Evolutionary conservation across 1,140 invertebrate species (phyloP), one percentile per base, ranked within the genome.

Genomic region (Brachionus calyciflorus): DNA sequence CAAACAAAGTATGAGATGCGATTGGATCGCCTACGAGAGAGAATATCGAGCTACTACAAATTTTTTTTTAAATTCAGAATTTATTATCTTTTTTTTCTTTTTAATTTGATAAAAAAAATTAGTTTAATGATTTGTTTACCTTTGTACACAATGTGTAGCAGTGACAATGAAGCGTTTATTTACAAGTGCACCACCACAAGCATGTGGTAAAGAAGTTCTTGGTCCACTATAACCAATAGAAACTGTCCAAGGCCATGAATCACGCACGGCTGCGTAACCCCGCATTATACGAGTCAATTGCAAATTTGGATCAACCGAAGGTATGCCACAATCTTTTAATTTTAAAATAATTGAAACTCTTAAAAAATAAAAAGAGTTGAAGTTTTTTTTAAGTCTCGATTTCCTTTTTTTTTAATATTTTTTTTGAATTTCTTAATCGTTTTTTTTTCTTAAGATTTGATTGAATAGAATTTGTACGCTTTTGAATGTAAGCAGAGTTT

Each of bases 241-340:
- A 4, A 76, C 51, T 40, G 40, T 57, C 73, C 73, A 76, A 28
- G 73, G 73, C 73, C 73, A 76, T n/a, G 51, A 57, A 41, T 55
- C 14, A 12, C 21, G 9, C n/a, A 55, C 30, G 17, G 53, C 49
- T 3, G 28, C 30, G 48, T 57, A 40, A 6, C 73, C 73, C 6
- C 44, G 10, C 28, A 76, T 46, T 6, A 76, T 76, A 28, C 73
- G 28, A 30, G 55, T 41, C 44, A 44, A 12, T 48, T 57, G 33
- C 17, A 76, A 48, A 33, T 55, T 46, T 14, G 73, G 73, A 44
- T 55, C 19, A 17, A 41, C 9, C 7, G 17, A 2, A 1, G 51
- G 33, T 6, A 26, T n/a, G n/a, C 73, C 73, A 51, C 73, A 76
- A 12, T 44, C 60, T 65, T 41, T 44, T 9, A 37, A 37, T 5